Evolutionary conservation across 2,888 invertebrate species (phyloP).

Genomic region (Hylaea fasciaria): DNA sequence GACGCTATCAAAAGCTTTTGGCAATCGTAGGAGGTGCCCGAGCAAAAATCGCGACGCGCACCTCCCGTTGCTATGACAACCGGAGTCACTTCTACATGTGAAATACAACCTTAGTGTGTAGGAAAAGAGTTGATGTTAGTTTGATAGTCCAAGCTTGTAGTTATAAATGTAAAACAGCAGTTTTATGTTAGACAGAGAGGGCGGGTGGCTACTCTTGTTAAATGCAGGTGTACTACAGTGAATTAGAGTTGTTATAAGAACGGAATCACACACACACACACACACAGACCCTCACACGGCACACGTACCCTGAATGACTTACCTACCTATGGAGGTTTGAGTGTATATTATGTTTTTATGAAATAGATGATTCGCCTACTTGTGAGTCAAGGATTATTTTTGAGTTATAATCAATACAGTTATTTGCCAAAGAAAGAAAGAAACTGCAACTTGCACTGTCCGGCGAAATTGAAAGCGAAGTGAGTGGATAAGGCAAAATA

Average conservation of each 20-base stretch:
- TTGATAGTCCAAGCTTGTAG: slow-evolving; percentile 60
- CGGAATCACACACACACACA: neutral
- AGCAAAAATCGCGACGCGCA: slow-evolving; percentile 56
- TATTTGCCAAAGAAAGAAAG: too few species aligned
- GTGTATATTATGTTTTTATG: too few species aligned
- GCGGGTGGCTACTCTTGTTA: slow-evolving; percentile 42
- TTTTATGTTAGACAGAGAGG: slow-evolving; percentile 66
- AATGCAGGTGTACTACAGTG: slow-evolving; percentile 27
- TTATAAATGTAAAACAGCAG: slow-evolving; percentile 84
- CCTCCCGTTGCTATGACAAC: slow-evolving; percentile 69
- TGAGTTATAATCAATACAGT: too few species aligned
- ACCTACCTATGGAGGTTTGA: too few species aligned
- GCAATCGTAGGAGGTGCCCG: slow-evolving; percentile 70
- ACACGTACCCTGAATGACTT: too few species aligned
- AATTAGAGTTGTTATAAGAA: neutral
- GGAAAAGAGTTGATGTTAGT: slow-evolving; percentile 28
- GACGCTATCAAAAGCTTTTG: slow-evolving; percentile 69
- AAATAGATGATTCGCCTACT: too few species aligned
- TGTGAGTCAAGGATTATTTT: too few species aligned
- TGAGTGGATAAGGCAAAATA: too few species aligned
- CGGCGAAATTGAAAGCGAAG: too few species aligned
- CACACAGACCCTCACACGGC: too few species aligned
- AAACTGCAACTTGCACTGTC: too few species aligned
- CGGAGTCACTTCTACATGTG: slow-evolving; percentile 1
- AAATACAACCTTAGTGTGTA: slow-evolving; percentile 20